Base-by-base conservation (phyloP, 2,888 invertebrate species). In the Pammene aurita region DNA sequence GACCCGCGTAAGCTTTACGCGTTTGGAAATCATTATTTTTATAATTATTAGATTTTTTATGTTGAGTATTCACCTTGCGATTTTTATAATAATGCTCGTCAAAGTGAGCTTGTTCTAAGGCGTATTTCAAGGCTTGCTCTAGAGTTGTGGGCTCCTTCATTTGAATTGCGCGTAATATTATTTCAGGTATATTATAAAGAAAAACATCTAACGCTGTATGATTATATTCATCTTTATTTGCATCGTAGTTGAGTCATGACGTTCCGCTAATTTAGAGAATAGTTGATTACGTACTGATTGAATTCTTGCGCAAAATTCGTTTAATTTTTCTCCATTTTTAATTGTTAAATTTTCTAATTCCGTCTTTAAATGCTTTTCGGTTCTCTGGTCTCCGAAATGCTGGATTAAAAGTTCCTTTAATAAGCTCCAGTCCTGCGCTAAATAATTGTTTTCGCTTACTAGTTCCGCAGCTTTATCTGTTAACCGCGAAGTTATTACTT, bases 81-180 rank as follows among this genome's bases (percentile, higher is more conserved):
- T 58, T 44, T 46, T 58, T 46, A 46, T 58, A 58, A n/a, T 58
- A 58, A 9, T 46, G 58, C 7, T 58, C 58, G 9, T 58, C 58
- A 10, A 46, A 58, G 4, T 46, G 26, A n/a, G 44, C 58, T n/a
- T 56, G 56, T 56, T 56, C 41, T 18, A 56, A 18, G 2, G 56
- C 56, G 6, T 11, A 41, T 9, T 38, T 14, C n/a, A 46, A 10
- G n/a, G 58, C 57, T 13, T 58, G 18, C 26, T 58, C 57, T 44
- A 58, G 11, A 7, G 57, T n/a, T 13, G 7, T 6, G 0, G 44
- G 57, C 11, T 58, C 57, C 26, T 44, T 44, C 2, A 58, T 26
- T 58, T 58, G 42, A 0, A 58, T 58, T 0, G 44, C n/a, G 10
- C 46, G n/a, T 9, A 46, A 14, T 10, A 46, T 46, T 35, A 14